Percentiles rank a stretch among this genome's conserved stretches.
Evolutionary conservation across 2,888 invertebrate species (phyloP).

Genomic region (Troides oblongomaculatus): DNA sequence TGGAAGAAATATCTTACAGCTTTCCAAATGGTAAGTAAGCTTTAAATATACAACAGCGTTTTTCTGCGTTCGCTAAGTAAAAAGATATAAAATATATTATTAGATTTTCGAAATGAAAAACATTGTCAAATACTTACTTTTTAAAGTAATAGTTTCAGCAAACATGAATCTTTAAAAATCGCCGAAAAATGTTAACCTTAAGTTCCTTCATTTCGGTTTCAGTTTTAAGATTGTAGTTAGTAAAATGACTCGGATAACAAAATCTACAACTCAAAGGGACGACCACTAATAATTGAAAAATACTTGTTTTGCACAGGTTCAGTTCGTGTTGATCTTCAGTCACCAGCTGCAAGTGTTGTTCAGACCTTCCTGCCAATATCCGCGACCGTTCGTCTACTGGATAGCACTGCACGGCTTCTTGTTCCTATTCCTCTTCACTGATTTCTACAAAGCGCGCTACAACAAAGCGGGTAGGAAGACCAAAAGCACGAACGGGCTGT

Average conservation of each 20-base stretch:
- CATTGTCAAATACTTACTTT: too few relatives aligned
- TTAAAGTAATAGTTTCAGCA: too few relatives aligned
- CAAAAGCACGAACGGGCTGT: conserved; percentile 67
- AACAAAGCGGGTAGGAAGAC: conserved; percentile 61
- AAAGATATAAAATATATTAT: too few relatives aligned
- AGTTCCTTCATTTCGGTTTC: too few relatives aligned
- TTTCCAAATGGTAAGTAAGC: conserved; percentile 91
- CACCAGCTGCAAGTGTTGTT: conserved; percentile 95
- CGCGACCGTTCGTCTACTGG: conserved; percentile 94
- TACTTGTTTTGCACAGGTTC: conserved; percentile 81
- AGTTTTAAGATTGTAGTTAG: too few relatives aligned
- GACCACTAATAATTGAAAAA: too few relatives aligned
- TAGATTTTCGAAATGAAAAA: too few relatives aligned
- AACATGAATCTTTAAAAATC: too few relatives aligned
- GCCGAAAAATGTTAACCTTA: too few relatives aligned
- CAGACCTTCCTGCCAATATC: conserved; percentile 95
- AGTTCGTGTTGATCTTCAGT: conserved; percentile 94
- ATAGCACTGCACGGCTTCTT: conserved; percentile 96
- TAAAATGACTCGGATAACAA: too few relatives aligned
- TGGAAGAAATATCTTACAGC: conserved; percentile 98
- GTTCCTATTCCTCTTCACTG: conserved; percentile 95
- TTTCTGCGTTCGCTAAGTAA: not conserved
- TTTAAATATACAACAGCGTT: not conserved
- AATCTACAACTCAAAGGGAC: too few relatives aligned
- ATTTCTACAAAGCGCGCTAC: conserved; percentile 95